Conservation (phyloP, 2,797 vertebrate species). For the Allenopithecus nigroviridis region DNA sequence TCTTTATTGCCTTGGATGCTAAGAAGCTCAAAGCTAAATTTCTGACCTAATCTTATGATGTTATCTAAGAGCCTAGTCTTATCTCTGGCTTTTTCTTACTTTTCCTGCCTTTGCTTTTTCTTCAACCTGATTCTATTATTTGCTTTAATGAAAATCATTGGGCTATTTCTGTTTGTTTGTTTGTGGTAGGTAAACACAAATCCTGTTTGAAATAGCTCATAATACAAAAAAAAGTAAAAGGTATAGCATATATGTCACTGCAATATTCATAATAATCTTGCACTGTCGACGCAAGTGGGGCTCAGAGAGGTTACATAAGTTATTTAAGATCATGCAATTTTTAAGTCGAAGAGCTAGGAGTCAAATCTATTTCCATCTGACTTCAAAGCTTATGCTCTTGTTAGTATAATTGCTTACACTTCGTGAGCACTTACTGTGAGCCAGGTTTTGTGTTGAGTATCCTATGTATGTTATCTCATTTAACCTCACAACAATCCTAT, state of each 20-base stretch:
- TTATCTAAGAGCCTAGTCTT: neutral
- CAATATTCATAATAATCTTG: neutral
- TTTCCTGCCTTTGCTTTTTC: neutral
- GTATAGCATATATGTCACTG: neutral
- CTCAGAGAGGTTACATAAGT: neutral
- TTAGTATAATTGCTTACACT: neutral
- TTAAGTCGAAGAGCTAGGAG: neutral
- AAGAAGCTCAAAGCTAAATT: neutral
- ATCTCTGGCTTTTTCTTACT: neutral
- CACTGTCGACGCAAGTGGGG: neutral
- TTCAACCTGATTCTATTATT: neutral
- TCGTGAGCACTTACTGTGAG: neutral
- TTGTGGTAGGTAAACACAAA: neutral
- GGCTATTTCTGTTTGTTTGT: neutral
- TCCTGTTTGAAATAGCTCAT: neutral
- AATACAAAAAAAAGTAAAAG: neutral
- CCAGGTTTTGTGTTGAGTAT: neutral
- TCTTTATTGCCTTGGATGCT: constrained; percentile 1
- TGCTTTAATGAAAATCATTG: neutral
- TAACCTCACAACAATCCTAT: neutral
- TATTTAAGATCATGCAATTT: neutral
- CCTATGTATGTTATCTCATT: neutral
- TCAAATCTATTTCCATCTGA: neutral
- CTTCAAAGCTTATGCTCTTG: neutral
- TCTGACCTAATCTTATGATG: neutral